Conservation (phyloP, 2,113 vertebrate genomes). For the Osmerus mordax region DNA sequence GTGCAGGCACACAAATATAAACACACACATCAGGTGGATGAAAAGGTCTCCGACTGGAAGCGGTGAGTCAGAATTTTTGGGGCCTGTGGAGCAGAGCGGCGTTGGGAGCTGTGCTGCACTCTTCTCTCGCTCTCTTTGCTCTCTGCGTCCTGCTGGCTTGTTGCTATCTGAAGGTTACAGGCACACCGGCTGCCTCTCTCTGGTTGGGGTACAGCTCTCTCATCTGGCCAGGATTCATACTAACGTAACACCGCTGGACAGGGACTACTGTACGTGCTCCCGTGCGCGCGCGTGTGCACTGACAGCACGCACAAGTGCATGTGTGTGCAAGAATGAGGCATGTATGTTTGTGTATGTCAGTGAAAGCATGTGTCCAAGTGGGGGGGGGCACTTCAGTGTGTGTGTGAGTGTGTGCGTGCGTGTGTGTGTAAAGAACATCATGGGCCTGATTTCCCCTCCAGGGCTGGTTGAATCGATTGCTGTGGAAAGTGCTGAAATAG, state of each 20-base stretch:
- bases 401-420: constrained; percentile 41
- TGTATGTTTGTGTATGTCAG: constrained; percentile 16
- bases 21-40: not conserved
- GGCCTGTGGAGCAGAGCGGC: not conserved
- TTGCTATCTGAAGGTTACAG: constrained; percentile 54
- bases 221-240: no score
- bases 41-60: constrained; percentile 32
- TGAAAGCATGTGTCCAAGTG: not conserved
- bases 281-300: not conserved
- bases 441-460: constrained; percentile 67
- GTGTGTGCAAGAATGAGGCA: constrained; percentile 17
- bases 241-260: no score
- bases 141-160: constrained; percentile 45
- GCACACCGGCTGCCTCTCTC: not conserved
- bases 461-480: constrained; percentile 74
- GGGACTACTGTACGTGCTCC: no score
- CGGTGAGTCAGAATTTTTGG: constrained; percentile 58
- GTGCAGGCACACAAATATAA: constrained; percentile 26
- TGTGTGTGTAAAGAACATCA: constrained; percentile 53
- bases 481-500: constrained; percentile 76
- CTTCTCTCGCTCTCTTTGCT: constrained; percentile 1
- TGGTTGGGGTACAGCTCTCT: not conserved
- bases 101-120: no score
- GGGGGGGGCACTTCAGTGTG: constrained; percentile 23
- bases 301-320: constrained; percentile 8